Percentiles rank a stretch among this genome's conserved stretches.
Evolutionary conservation across 2,888 invertebrate genomes (phyloP).

Genomic region (Ptychoptera contaminata): DNA sequence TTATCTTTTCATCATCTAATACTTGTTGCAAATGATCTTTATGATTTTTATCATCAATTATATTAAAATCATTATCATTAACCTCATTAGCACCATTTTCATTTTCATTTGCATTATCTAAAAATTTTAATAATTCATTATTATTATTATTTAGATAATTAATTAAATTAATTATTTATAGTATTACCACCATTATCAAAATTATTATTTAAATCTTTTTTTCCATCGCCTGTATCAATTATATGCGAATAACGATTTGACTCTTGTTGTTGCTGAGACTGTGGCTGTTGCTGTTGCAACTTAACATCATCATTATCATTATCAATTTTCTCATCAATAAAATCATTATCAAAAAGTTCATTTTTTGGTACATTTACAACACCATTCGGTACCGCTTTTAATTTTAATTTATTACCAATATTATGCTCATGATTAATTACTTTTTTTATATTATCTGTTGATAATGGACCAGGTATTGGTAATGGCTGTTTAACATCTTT

Average conservation of each 20-base stretch:
- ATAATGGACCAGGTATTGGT: constrained; percentile 18
- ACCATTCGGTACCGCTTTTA: constrained; percentile 22
- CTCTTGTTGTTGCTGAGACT: constrained; percentile 6
- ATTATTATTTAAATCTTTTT: constrained; percentile 1
- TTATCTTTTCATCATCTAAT: constrained; percentile 15
- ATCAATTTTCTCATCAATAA: constrained; percentile 12
- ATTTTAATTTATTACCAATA: constrained; percentile 11
- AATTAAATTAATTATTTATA: constrained; percentile 16
- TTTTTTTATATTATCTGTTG: too few relatives aligned
- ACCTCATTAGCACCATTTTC: constrained; percentile 30
- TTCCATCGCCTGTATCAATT: not conserved
- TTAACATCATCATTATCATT: not conserved
- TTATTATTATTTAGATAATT: not conserved
- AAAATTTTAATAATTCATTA: not conserved
- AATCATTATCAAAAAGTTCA: constrained; percentile 19
- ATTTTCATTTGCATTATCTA: constrained; percentile 13
- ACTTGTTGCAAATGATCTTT: constrained; percentile 11
- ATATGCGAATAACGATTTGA: not conserved
- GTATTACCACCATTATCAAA: constrained; percentile 8
- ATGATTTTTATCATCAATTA: constrained; percentile 17
- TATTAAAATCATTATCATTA: constrained; percentile 23
- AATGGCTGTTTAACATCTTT: constrained; percentile 17
- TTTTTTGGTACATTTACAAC: constrained; percentile 29
- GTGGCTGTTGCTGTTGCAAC: constrained; percentile 1
- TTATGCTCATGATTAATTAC: too few relatives aligned